Base-by-base conservation (phyloP, 64 coral and sea anemone genomes). In the Stichodactyla helianthus region DNA sequence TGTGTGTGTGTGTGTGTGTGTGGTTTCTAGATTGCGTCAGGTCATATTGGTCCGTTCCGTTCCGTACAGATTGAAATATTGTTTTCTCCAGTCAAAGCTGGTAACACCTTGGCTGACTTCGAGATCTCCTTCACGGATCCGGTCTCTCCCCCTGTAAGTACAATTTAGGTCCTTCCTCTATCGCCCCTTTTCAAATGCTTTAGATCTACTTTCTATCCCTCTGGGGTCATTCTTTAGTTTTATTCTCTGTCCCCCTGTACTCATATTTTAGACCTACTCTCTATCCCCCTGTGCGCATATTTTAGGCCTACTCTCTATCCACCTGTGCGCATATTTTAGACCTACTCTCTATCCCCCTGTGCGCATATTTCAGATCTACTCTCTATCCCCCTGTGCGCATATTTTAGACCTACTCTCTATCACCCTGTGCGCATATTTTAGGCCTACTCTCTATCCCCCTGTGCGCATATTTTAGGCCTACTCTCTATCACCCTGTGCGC, bases 1-100 rank as follows among this genome's bases (percentile, higher is more conserved):
- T 65, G n/a, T n/a, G n/a, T n/a, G n/a, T n/a, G n/a, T n/a, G n/a
- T n/a, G n/a, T n/a, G n/a, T n/a, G n/a, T n/a, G n/a, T 84, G 82
- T 84, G 1, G 23, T 82, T 35, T 68, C 6, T 81, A 99, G 97
- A 54, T 93, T 61, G 59, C 79, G 16, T 88, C 88, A 52, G 93
- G 93, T 70, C 82, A 95, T 31, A 92, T 95, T 82, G 93, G 71
- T 35, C 82, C 97, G 4, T 99, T 99, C 82, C 90, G 90, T 26
- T 55, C 91, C 12, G 86, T 93, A 44, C 93, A 99, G 63, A 18
- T 99, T 35, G 97, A 95, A 31, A 90, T 99, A 68, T 50, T 99
- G 12, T 99, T 99, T 74, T 86, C 88, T 52, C 97, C 97, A 52
- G 65, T 79, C 16, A 99, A 95, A 58, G 63, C 97, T 85, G 97